phyloP scores from a whole-genome alignment of 1,140 invertebrate genomes.

The Drosophila kanapiae region DNA sequence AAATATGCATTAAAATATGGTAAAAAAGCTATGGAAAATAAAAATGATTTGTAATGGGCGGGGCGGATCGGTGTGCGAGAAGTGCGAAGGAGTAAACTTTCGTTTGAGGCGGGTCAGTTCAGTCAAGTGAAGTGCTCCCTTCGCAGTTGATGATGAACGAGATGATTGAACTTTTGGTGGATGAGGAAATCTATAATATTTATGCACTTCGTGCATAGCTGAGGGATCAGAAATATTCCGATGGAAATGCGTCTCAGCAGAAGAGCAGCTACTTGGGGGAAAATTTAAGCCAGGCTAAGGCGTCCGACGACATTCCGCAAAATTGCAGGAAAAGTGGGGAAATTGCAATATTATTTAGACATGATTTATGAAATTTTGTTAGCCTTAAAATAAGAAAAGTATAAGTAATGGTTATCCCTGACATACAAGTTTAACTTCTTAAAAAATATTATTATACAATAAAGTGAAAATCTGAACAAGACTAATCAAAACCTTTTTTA shows the following conservation, averaged over 20 bases:
- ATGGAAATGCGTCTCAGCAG: neutral
- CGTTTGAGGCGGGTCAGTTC: conserved; percentile 31
- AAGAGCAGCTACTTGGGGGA: neutral
- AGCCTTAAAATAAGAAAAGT: too few species aligned
- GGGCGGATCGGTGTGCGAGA: neutral
- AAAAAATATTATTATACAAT: neutral
- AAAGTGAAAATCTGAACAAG: neutral
- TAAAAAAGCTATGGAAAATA: conserved; percentile 4
- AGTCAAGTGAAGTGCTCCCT: conserved; percentile 43
- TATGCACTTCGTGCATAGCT: conserved; percentile 38
- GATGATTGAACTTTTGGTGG: conserved; percentile 49
- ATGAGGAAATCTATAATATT: conserved; percentile 40
- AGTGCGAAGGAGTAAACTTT: conserved; percentile 41
- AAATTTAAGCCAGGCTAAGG: neutral
- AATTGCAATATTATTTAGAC: neutral
- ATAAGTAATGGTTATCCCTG: too few species aligned
- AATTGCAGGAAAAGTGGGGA: neutral
- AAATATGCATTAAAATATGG: conserved; percentile 61
- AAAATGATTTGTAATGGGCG: conserved; percentile 23
- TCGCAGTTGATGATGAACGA: conserved; percentile 36
- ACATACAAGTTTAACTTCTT: neutral
- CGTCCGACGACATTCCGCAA: neutral
- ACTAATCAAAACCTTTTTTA: neutral
- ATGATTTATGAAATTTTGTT: neutral
- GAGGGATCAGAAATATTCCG: conserved; percentile 15